phyloP scores from a whole-genome alignment of 2,888 invertebrate genomes.

The Morpho helenor region DNA sequence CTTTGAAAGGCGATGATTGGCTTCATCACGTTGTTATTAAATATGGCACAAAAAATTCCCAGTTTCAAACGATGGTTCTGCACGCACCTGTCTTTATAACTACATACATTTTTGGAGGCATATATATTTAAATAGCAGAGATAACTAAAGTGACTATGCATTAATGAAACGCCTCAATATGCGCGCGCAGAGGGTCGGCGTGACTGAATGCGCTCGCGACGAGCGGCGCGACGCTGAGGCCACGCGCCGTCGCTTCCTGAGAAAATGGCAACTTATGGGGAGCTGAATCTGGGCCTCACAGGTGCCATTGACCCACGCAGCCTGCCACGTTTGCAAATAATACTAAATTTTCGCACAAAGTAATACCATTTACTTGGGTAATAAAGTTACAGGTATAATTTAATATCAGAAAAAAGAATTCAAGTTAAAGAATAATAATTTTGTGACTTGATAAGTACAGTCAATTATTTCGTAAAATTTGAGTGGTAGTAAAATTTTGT shows the following conservation, averaged over 20 bases:
- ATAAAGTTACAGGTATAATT: too few species aligned
- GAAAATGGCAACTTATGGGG: conserved; percentile 76
- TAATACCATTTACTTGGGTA: too few species aligned
- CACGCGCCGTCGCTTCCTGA: conserved; percentile 60
- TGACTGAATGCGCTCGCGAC: conserved; percentile 66
- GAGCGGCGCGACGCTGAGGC: conserved; percentile 35
- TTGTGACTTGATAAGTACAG: too few species aligned
- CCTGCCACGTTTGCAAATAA: conserved; percentile 43
- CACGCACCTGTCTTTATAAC: too few species aligned
- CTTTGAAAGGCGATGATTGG: conserved; percentile 21
- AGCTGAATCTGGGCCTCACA: conserved; percentile 70
- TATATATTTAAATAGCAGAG: not conserved
- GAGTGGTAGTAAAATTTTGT: too few species aligned
- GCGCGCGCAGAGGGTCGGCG: conserved; percentile 64
- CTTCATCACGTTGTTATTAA: conserved; percentile 7
- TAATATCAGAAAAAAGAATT: too few species aligned
- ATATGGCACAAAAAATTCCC: conserved; percentile 5
- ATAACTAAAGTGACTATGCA: conserved; percentile 51
- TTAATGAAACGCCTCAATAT: conserved; percentile 71
- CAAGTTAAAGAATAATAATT: too few species aligned
- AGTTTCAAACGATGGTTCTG: not conserved
- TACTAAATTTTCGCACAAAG: too few species aligned
- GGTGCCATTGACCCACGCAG: conserved; percentile 69
- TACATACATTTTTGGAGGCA: too few species aligned
- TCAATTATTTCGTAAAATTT: too few species aligned